Conservation (phyloP, 2,888 invertebrate genomes). For the Ectropis crepuscularia region DNA sequence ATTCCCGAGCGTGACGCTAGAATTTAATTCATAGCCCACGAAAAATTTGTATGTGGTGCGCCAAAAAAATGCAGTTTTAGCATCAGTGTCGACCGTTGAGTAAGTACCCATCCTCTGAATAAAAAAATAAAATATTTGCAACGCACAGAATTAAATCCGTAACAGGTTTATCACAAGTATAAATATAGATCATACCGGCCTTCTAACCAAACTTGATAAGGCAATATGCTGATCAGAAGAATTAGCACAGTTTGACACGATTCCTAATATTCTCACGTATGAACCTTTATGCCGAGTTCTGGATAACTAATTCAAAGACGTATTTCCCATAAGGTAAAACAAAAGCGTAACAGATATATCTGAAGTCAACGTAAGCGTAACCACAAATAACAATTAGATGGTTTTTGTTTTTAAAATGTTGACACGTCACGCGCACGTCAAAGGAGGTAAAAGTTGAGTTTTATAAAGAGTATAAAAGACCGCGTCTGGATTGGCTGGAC, state of each 20-base stretch:
- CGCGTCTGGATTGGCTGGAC: neutral
- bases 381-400: slow-evolving; percentile 12
- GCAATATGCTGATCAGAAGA: neutral
- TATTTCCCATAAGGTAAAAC: slow-evolving; percentile 9
- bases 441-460: slow-evolving; percentile 9
- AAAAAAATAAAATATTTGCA: no score
- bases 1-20: no score
- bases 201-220: neutral
- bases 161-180: no score
- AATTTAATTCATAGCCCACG: no score
- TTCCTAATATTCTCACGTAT: slow-evolving; percentile 5
- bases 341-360: neutral
- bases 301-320: neutral
- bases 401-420: neutral
- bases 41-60: no score
- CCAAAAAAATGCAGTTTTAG: no score
- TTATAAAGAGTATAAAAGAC: slow-evolving; percentile 3
- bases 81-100: no score
- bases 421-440: neutral
- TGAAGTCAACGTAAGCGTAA: slow-evolving; percentile 1
- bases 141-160: no score
- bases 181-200: neutral
- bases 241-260: neutral
- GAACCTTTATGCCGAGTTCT: neutral
- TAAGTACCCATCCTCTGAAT: no score